These are phyloP conservation scores for Corythoichthys intestinalis DNA, from an alignment of 2,113 vertebrate genomes.

Conservation along the genomic window DNA sequence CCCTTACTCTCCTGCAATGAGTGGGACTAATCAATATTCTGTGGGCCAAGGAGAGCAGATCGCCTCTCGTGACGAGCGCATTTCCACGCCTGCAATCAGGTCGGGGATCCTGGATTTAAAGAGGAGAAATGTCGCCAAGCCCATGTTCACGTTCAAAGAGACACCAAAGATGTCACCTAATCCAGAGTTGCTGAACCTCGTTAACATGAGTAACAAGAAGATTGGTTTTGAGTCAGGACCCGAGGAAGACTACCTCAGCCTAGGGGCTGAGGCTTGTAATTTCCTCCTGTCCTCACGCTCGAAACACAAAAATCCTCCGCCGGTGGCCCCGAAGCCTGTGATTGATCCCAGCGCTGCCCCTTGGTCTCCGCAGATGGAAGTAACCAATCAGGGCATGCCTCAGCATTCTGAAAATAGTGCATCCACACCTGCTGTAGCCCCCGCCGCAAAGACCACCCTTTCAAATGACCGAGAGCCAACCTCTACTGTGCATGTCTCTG, in stretches of 20 bases:
- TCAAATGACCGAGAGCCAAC: conserved; percentile 69
- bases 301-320: conserved; percentile 89
- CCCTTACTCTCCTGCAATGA: conserved; percentile 73
- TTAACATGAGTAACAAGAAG: conserved; percentile 81
- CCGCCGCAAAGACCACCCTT: conserved; percentile 63
- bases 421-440: conserved; percentile 66
- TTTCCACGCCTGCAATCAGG: conserved; percentile 87
- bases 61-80: conserved; percentile 92
- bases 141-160: conserved; percentile 96
- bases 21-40: conserved; percentile 74
- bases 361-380: conserved; percentile 76
- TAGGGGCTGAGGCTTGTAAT: conserved; percentile 97
- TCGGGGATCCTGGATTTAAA: conserved; percentile 86
- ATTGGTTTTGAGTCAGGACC: conserved; percentile 86
- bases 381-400: conserved; percentile 70
- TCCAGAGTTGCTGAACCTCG: conserved; percentile 87
- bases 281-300: conserved; percentile 83
- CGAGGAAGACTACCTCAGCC: conserved; percentile 96
- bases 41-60: conserved; percentile 81
- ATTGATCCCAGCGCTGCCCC: conserved; percentile 79
- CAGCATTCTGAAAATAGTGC: conserved; percentile 75
- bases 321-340: conserved; percentile 91
- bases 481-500: conserved; percentile 59
- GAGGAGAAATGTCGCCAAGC: conserved; percentile 77
- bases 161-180: conserved; percentile 88